Conservation (phyloP, 2,888 invertebrate genomes). For the Tipula confusa region DNA sequence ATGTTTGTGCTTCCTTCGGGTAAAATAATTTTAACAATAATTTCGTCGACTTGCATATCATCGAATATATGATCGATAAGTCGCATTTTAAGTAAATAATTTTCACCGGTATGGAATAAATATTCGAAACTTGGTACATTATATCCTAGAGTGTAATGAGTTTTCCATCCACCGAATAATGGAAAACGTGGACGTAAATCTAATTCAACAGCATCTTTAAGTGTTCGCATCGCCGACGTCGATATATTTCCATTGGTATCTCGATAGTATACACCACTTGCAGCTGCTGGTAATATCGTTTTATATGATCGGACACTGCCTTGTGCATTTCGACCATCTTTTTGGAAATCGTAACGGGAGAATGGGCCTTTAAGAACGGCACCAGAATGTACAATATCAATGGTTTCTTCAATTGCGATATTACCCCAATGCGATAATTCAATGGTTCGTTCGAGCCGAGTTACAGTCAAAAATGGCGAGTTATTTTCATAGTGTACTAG, state of each 20-base stretch:
- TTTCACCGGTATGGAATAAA: constrained; percentile 72
- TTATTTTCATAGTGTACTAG: constrained; percentile 93
- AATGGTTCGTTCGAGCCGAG: constrained; percentile 75
- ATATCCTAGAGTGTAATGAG: constrained; percentile 93
- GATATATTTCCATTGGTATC: constrained; percentile 99
- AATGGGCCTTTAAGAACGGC: constrained; percentile 91
- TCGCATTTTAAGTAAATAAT: constrained; percentile 85
- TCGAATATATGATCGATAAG: constrained; percentile 96
- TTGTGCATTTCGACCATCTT: constrained; percentile 81
- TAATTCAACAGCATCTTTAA: constrained; percentile 89
- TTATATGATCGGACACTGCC: constrained; percentile 90
- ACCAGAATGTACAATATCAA: constrained; percentile 89
- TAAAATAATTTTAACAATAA: constrained; percentile 81
- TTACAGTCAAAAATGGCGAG: constrained; percentile 91
- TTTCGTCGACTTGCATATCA: constrained; percentile 91
- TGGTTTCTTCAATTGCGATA: constrained; percentile 91
- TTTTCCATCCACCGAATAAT: constrained; percentile 98
- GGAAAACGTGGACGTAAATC: constrained; percentile 97
- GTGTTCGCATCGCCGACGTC: constrained; percentile 84
- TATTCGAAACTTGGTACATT: constrained; percentile 97
- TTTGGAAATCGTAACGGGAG: constrained; percentile 95
- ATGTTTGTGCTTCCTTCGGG: constrained; percentile 89
- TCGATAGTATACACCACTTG: constrained; percentile 89
- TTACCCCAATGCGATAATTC: constrained; percentile 99
- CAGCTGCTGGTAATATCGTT: constrained; percentile 78